Percentiles rank a stretch among this genome's conserved stretches.
Conservation (phyloP, 37 sponge, comb jelly and placozoan species). For the Trichoplax adhaerens region DNA sequence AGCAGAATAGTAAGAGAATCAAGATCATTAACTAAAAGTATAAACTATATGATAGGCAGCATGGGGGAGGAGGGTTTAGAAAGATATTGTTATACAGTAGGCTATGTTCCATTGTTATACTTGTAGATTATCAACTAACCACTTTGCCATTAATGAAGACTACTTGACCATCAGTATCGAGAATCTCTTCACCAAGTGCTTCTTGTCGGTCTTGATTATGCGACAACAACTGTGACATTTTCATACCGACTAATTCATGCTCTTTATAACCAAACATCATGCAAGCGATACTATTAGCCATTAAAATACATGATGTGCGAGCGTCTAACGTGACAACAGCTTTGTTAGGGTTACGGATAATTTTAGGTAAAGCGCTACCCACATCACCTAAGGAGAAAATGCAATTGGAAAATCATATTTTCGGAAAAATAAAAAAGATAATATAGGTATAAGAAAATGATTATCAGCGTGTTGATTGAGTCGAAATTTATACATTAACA, state of each 20-base stretch:
- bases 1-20: no score
- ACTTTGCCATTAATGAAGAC: conserved; percentile 83
- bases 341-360: conserved; percentile 71
- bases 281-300: conserved; percentile 64
- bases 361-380: conserved; percentile 28
- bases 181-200: conserved; percentile 58
- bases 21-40: no score
- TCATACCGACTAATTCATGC: conserved; percentile 44
- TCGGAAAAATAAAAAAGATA: no score
- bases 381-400: no score
- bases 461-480: no score
- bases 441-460: no score
- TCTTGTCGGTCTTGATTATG: conserved; percentile 23
- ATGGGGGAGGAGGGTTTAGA: no score
- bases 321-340: conserved; percentile 71
- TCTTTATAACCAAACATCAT: conserved; percentile 52
- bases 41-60: no score
- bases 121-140: conserved; percentile 21
- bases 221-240: conserved; percentile 45
- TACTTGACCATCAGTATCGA: conserved; percentile 38
- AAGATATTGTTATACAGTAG: no score
- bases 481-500: no score
- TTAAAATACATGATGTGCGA: conserved; percentile 34
- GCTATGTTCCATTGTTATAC: no score
- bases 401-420: no score